Evolutionary conservation across 2,888 invertebrate genomes (phyloP).

Genomic region (Dioctria rufipes): DNA sequence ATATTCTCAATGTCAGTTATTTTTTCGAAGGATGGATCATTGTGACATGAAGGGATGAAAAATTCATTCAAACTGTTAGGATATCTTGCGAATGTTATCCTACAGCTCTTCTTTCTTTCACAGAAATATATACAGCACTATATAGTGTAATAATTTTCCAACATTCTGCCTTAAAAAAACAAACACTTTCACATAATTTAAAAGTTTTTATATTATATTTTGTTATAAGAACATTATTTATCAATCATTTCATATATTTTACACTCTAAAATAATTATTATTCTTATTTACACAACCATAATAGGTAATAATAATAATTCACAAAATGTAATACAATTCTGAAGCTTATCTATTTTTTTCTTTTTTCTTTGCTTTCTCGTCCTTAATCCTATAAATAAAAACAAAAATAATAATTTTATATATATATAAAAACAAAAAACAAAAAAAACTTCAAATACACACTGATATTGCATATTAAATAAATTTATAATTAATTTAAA

Average conservation of each 20-base stretch:
- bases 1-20: too few relatives aligned
- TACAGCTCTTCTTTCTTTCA: too few relatives aligned
- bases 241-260: not conserved
- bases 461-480: conserved; percentile 1
- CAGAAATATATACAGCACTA: too few relatives aligned
- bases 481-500: not conserved
- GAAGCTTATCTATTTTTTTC: not conserved
- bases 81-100: too few relatives aligned
- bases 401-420: not conserved
- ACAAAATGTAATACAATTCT: conserved; percentile 12
- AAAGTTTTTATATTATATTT: conserved; percentile 14
- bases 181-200: not conserved
- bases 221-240: not conserved
- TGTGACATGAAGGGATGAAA: too few relatives aligned
- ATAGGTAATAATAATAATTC: not conserved
- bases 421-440: not conserved
- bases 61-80: too few relatives aligned
- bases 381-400: not conserved
- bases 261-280: not conserved
- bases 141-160: too few relatives aligned
- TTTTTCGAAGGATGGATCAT: too few relatives aligned
- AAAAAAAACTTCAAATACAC: conserved; percentile 2
- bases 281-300: conserved; percentile 18
- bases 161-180: not conserved
- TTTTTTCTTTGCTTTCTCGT: not conserved